Base-by-base conservation (phyloP, 1,140 invertebrate genomes). In the Philopotamus ludificatus region DNA sequence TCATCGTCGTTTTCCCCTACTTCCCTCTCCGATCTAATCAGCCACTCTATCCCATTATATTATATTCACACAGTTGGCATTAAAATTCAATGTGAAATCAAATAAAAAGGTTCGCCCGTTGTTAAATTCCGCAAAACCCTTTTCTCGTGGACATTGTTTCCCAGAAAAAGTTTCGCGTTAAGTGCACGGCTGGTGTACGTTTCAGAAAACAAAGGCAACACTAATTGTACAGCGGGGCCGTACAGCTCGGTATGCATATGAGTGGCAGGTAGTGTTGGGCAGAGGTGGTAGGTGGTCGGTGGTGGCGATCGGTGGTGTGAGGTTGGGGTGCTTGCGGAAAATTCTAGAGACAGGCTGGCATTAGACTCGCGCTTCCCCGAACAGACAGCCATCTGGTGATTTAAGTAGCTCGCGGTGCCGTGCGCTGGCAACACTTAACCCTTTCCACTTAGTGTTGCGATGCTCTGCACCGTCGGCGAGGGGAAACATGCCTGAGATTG, bases 301-400 rank as follows among this genome's bases (percentile, higher is more conserved):
- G 54, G 49, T 4, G n/a, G 8, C 63, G 41, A 39, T 34, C 8
- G 16, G 8, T 58, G 51, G 47, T 65, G 23, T 60, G 28, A 47
- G 68, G 63, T 70, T 62, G 41, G 44, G 59, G 49, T 28, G 34
- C 58, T 53, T 61, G 66, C 22, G 66, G 66, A 68, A 63, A 68
- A 63, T 68, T 61, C 63, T 65, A 63, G 67, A 69, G 63, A 65
- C 63, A 67, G 63, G 49, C 62, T 47, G 63, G 63, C 63, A 51
- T 66, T 51, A 65, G 18, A 26, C 58, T 69, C 63, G 54, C 54
- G 67, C 59, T 63, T 61, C 22, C 62, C 57, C 42, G 41, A 65
- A 63, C 67, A 54, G 49, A 53, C 59, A 57, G 34, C 26, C 61
- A 21, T 26, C 51, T 53, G 39, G 34, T 53, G 61, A 65, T 65